phyloP scores from a whole-genome alignment of 2,888 invertebrate species.

The Nephrocerus scutellatus region DNA sequence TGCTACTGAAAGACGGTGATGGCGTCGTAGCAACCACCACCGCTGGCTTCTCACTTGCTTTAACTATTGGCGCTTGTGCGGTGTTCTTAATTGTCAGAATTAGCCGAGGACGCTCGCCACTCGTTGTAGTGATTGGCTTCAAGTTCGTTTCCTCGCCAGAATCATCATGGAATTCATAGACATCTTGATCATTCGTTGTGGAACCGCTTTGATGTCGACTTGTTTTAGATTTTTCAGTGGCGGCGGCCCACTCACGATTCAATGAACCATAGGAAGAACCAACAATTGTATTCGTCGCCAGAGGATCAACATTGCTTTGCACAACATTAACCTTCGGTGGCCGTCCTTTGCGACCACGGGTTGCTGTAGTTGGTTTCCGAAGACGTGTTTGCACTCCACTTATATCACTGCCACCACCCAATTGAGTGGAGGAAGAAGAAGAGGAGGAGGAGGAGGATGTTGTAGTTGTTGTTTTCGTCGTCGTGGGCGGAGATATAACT shows the following conservation, averaged over 20 bases:
- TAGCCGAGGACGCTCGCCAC: conserved; percentile 57
- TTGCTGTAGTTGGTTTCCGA: conserved; percentile 39
- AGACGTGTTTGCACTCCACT: conserved; percentile 55
- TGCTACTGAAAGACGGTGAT: conserved; percentile 8
- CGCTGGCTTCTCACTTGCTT: conserved; percentile 24
- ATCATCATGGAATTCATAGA: conserved; percentile 88
- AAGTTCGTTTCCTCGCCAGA: conserved; percentile 65
- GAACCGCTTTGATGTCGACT: conserved; percentile 19
- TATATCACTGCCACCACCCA: too few species aligned
- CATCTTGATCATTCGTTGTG: conserved; percentile 53
- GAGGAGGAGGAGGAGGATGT: conserved; percentile 43
- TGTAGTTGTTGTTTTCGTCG: conserved; percentile 34
- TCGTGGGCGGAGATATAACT: neutral
- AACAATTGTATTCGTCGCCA: too few species aligned
- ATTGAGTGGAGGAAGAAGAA: too few species aligned
- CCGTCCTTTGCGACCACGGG: conserved; percentile 48
- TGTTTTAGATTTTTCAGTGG: conserved; percentile 5
- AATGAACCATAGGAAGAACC: too few species aligned
- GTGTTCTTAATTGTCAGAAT: conserved; percentile 77
- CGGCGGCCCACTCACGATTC: too few species aligned
- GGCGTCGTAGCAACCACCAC: conserved; percentile 13
- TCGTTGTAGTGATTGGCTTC: conserved; percentile 12
- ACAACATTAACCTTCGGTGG: conserved; percentile 44
- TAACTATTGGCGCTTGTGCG: conserved; percentile 28
- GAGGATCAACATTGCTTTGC: too few species aligned